Conservation (phyloP, 2,888 invertebrate species). For the Stenurella melanura region DNA sequence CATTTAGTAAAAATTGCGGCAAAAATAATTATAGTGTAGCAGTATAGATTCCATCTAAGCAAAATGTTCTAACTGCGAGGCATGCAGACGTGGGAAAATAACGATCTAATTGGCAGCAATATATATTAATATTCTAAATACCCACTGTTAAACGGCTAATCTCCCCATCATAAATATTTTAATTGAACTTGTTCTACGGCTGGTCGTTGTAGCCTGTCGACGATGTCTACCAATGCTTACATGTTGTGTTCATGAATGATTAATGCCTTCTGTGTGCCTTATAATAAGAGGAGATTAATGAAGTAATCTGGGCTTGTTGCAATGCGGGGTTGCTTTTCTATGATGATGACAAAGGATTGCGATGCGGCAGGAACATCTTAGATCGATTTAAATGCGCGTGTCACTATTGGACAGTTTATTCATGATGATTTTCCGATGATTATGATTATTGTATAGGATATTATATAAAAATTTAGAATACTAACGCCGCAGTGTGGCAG, state of each 20-base stretch:
- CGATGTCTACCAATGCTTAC: conserved; percentile 3
- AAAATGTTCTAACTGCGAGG: background rate
- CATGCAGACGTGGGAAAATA: background rate
- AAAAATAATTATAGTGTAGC: too few relatives aligned
- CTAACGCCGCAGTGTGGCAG: too few relatives aligned
- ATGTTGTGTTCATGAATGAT: conserved; percentile 1
- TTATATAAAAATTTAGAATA: too few relatives aligned
- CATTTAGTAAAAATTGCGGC: too few relatives aligned
- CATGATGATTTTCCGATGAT: too few relatives aligned
- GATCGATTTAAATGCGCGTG: background rate
- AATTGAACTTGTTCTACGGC: conserved; percentile 1
- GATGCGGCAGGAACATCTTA: background rate
- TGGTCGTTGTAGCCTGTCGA: conserved; percentile 3
- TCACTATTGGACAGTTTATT: background rate
- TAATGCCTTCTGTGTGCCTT: conserved; percentile 2
- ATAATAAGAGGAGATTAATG: conserved; percentile 7
- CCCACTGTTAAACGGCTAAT: conserved; percentile 1
- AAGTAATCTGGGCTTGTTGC: conserved; percentile 3
- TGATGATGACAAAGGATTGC: background rate
- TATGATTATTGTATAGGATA: too few relatives aligned
- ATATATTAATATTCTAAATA: conserved; percentile 1
- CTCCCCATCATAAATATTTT: conserved; percentile 2
- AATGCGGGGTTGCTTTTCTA: background rate
- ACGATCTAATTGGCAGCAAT: background rate
- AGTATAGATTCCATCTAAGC: background rate